Conservation (phyloP, 2,113 vertebrate genomes). For the Lethenteron reissneri region DNA sequence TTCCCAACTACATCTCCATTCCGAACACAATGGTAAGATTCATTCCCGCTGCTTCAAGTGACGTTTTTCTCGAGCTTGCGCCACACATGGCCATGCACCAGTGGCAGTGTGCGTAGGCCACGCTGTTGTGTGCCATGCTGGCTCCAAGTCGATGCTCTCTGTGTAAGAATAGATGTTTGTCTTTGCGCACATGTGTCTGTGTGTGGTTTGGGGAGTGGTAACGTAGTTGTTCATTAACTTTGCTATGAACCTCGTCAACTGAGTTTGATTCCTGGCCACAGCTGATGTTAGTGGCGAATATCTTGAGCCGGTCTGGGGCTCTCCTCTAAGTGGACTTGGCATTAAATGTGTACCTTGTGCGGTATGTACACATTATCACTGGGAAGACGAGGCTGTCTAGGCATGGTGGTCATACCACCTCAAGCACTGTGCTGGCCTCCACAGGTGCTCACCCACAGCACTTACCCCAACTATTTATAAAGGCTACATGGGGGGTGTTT, state of each 20-base stretch:
- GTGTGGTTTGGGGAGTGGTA: too few relatives aligned
- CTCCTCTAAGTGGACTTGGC: too few relatives aligned
- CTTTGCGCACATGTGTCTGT: background rate
- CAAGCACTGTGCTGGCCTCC: too few relatives aligned
- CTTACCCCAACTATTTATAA: background rate
- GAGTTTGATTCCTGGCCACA: too few relatives aligned
- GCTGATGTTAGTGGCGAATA: too few relatives aligned
- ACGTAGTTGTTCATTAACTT: too few relatives aligned
- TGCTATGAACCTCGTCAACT: too few relatives aligned
- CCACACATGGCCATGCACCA: background rate
- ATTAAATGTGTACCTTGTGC: too few relatives aligned
- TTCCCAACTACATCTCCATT: conserved; percentile 43
- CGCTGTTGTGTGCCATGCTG: background rate
- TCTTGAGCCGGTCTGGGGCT: too few relatives aligned
- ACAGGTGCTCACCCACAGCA: background rate
- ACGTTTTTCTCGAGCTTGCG: background rate
- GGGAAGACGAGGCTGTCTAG: too few relatives aligned
- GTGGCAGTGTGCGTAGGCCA: background rate
- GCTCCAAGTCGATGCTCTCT: background rate
- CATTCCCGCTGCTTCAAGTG: background rate
- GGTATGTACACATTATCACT: too few relatives aligned
- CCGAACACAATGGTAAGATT: conserved; percentile 62
- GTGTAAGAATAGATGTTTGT: background rate
- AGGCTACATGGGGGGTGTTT: background rate
- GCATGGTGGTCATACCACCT: too few relatives aligned